phyloP scores from a whole-genome alignment of 2,797 vertebrate species.

The Arctocebus calabarensis region DNA sequence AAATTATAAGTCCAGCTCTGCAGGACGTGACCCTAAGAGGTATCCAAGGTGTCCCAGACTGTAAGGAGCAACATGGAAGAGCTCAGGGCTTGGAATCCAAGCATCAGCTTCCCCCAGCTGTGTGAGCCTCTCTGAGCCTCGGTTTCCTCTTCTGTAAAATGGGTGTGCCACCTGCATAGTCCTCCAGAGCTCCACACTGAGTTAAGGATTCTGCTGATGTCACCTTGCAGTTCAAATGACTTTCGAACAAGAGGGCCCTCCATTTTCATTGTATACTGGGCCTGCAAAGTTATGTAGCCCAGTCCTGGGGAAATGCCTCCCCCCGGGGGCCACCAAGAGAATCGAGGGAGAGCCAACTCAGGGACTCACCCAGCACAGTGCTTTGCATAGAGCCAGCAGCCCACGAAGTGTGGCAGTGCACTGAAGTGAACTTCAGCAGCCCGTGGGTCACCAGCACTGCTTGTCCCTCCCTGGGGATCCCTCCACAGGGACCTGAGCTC shows the following conservation, averaged over 20 bases:
- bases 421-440: background rate
- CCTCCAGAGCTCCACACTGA: fast-evolving
- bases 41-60: background rate
- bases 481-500: background rate
- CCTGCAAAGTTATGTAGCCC: fast-evolving
- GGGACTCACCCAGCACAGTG: background rate
- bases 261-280: background rate
- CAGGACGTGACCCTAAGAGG: background rate
- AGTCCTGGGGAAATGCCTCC: background rate
- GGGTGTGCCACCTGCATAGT: fast-evolving
- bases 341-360: fast-evolving
- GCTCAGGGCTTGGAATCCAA: background rate
- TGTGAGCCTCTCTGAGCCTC: constrained; percentile 36
- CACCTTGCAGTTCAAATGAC: background rate
- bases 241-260: background rate
- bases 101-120: background rate
- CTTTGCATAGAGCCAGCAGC: background rate
- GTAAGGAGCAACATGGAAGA: background rate
- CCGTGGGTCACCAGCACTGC: background rate
- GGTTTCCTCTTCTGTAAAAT: background rate
- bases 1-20: background rate
- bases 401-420: fast-evolving
- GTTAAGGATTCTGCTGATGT: background rate
- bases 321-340: background rate
- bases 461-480: background rate